Percentiles rank a stretch among this genome's conserved stretches.
Evolutionary conservation across 2,888 invertebrate species (phyloP).

Genomic region (Rhodophaea formosa): DNA sequence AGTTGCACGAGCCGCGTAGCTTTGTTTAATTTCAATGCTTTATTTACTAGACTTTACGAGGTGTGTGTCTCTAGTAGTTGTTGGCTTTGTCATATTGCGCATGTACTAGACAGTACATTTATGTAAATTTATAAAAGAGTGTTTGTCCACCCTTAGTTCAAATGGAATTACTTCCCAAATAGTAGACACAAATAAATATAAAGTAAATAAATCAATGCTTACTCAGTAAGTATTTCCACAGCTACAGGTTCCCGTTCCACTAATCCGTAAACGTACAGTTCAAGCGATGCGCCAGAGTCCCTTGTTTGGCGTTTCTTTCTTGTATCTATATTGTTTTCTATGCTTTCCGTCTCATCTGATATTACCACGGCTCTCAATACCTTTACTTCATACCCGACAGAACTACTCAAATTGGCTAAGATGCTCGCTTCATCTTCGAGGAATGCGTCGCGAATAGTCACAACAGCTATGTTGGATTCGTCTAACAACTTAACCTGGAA

Average conservation of each 20-base stretch:
- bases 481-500: slow-evolving; percentile 72
- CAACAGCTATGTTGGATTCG: slow-evolving; percentile 60
- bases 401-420: slow-evolving; percentile 48
- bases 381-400: slow-evolving; percentile 65
- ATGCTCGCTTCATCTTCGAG: slow-evolving; percentile 59
- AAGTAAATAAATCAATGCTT: slow-evolving; percentile 28
- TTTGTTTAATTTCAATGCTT: background rate
- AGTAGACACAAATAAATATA: background rate
- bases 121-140: too few relatives aligned
- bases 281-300: slow-evolving; percentile 46
- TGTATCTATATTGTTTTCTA: slow-evolving; percentile 28
- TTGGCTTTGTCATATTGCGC: too few relatives aligned
- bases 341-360: slow-evolving; percentile 38
- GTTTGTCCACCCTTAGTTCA: too few relatives aligned
- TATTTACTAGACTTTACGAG: background rate
- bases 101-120: too few relatives aligned
- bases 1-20: background rate
- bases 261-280: slow-evolving; percentile 65
- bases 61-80: too few relatives aligned
- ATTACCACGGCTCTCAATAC: slow-evolving; percentile 61
- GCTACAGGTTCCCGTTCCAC: slow-evolving; percentile 53
- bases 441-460: slow-evolving; percentile 62
- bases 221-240: slow-evolving; percentile 53
- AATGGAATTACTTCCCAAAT: background rate
- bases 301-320: slow-evolving; percentile 39